Evolutionary conservation across 2,797 vertebrate genomes (phyloP).

Genomic region (Mallotus villosus): DNA sequence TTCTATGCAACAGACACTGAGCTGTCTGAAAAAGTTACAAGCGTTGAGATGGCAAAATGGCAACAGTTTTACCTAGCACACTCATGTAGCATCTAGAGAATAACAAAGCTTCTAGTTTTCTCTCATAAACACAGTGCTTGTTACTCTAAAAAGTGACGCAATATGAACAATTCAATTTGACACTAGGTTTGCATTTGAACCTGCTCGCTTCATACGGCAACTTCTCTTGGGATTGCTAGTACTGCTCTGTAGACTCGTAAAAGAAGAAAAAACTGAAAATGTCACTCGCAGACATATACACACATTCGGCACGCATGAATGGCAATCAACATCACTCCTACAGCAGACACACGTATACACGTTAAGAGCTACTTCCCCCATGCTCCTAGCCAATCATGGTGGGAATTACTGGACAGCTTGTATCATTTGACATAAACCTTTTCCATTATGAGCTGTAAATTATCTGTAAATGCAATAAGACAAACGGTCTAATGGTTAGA

Average conservation of each 20-base stretch:
- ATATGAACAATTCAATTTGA: conserved; percentile 28
- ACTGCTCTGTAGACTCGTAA: conserved; percentile 7
- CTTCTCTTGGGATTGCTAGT: conserved; percentile 4
- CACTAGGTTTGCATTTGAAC: conserved; percentile 25
- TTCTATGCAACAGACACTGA: background rate
- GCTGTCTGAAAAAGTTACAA: conserved; percentile 19
- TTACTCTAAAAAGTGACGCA: background rate
- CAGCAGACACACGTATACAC: conserved; percentile 6
- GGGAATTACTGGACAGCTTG: conserved; percentile 13
- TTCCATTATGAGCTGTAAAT: no score
- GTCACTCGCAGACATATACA: background rate
- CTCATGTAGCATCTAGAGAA: conserved; percentile 13
- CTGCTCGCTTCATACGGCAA: background rate
- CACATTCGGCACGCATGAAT: background rate
- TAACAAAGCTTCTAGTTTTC: conserved; percentile 11
- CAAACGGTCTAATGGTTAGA: conserved; percentile 40
- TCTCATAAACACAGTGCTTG: conserved; percentile 13
- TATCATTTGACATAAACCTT: background rate
- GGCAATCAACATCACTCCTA: background rate
- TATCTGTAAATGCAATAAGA: conserved; percentile 34
- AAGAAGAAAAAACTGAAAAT: background rate
- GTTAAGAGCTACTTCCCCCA: conserved; percentile 27
- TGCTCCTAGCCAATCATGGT: conserved; percentile 4
- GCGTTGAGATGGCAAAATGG: conserved; percentile 19
- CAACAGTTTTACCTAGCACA: conserved; percentile 25